Percentiles rank a stretch among this genome's conserved stretches.
These are phyloP conservation scores for Melanotaenia pygmaea DNA, from an alignment of 2,797 vertebrate genomes.

Conservation along the genomic window DNA sequence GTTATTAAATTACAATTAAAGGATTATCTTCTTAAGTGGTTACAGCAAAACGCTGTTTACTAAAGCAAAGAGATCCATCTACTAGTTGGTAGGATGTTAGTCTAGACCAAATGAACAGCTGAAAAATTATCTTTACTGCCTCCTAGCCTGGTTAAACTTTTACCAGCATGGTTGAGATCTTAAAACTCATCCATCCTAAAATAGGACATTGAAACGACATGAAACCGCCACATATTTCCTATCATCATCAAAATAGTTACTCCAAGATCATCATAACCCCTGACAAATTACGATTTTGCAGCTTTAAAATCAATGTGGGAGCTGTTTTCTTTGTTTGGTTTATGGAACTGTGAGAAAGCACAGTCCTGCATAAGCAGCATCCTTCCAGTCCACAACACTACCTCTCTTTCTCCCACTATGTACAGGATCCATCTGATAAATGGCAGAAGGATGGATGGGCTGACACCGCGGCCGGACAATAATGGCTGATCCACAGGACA, in stretches of 20 bases:
- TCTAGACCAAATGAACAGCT: not conserved
- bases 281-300: not conserved
- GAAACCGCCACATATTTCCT: not conserved
- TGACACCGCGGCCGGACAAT: constrained; percentile 96
- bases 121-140: not conserved
- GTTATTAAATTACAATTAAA: constrained; percentile 54
- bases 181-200: not conserved
- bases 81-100: not conserved
- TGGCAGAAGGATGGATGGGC: constrained; percentile 96
- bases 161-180: not conserved
- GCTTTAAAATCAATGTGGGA: not conserved
- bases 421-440: constrained; percentile 93
- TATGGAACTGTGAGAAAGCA: not conserved
- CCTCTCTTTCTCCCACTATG: constrained; percentile 54
- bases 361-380: not conserved
- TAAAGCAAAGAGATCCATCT: constrained; percentile 2
- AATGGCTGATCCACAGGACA: constrained; percentile 98
- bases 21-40: constrained; percentile 41
- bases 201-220: not conserved
- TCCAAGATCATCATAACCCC: not conserved
- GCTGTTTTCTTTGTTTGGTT: not conserved
- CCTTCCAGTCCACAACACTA: constrained; percentile 12
- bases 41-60: constrained; percentile 17
- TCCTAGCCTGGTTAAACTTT: not conserved
- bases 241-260: not conserved